Percentiles rank a stretch among this genome's conserved stretches.
Conservation (phyloP, 2,113 vertebrate species). For the Sialia sialis region DNA sequence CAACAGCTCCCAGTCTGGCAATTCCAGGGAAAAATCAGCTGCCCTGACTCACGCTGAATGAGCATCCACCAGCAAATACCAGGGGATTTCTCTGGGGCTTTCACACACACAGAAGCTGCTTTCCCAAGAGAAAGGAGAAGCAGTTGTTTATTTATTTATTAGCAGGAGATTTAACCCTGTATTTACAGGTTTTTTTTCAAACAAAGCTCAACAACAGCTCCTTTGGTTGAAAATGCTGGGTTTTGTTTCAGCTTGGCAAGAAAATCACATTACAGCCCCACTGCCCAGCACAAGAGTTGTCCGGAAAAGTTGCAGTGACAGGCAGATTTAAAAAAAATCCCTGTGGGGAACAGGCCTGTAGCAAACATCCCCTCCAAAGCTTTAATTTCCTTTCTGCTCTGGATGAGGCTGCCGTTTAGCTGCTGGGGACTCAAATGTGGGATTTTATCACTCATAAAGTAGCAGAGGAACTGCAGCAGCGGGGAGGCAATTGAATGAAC, state of each 20-base stretch:
- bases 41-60: background rate
- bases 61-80: background rate
- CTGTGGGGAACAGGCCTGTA: background rate
- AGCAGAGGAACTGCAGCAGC: background rate
- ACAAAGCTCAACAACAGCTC: background rate
- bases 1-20: background rate
- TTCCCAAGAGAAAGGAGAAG: background rate
- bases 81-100: background rate
- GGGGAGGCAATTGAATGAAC: background rate
- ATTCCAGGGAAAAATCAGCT: background rate
- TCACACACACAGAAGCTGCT: background rate
- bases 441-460: fast-evolving
- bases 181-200: background rate
- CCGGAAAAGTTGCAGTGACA: background rate
- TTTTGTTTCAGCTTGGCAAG: background rate
- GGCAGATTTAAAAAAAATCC: background rate
- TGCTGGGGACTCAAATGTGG: background rate
- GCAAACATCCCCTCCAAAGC: background rate
- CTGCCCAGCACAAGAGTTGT: background rate
- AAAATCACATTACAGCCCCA: background rate
- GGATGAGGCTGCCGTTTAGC: background rate
- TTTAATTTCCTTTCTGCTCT: background rate
- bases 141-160: background rate
- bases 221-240: background rate
- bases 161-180: background rate